Conservation (phyloP, 2,797 vertebrate species). For the Alauda arvensis region DNA sequence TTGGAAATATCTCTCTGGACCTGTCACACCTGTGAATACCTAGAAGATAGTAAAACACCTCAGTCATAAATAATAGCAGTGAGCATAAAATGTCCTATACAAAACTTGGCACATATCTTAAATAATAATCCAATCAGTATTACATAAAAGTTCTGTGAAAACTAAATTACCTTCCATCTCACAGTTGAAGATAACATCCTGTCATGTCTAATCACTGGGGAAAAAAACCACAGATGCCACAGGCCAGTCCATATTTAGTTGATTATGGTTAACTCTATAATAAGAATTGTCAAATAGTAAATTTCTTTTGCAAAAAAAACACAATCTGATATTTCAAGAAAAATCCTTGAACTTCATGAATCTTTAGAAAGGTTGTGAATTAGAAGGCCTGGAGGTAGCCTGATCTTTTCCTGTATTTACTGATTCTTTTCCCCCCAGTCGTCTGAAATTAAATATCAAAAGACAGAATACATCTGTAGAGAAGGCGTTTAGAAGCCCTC, state of each 20-base stretch:
- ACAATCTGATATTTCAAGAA: conserved; percentile 10
- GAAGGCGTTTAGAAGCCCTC: background rate
- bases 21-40: background rate
- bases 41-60: background rate
- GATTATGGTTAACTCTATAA: conserved; percentile 46
- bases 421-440: background rate
- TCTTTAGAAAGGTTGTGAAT: background rate
- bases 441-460: background rate
- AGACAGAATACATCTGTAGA: background rate
- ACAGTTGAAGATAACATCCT: conserved; percentile 62
- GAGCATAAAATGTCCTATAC: background rate
- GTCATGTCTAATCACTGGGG: conserved; percentile 51
- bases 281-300: conserved; percentile 51
- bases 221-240: conserved; percentile 42
- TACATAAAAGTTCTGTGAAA: conserved; percentile 61
- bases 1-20: background rate
- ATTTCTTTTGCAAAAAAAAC: background rate
- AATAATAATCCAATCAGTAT: conserved; percentile 59
- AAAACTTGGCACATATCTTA: conserved; percentile 39
- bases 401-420: background rate
- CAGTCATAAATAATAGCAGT: conserved; percentile 15
- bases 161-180: conserved; percentile 62
- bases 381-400: background rate
- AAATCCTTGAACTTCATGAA: background rate
- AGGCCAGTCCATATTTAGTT: conserved; percentile 32